Conservation (phyloP, 2,797 vertebrate species). For the Sebastes dallii region DNA sequence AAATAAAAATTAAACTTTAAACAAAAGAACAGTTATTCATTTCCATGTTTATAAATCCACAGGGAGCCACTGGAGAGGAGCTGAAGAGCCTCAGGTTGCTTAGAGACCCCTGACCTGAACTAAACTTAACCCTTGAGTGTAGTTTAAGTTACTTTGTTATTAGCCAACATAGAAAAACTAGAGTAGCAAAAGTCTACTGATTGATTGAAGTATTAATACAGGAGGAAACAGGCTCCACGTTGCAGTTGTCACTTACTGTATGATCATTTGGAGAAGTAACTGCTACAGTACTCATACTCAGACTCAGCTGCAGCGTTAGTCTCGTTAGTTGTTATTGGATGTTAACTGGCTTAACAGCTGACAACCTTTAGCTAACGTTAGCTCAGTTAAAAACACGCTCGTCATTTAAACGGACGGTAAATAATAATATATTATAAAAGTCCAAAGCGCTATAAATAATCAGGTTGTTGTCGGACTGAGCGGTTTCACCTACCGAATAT, state of each 20-base stretch:
- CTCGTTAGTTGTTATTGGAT: not conserved
- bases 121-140: not conserved
- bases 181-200: no score
- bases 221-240: not conserved
- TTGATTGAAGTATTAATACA: not conserved
- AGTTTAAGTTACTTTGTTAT: no score
- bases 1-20: no score
- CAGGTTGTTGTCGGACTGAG: not conserved
- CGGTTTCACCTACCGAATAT: conserved; percentile 22
- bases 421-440: not conserved
- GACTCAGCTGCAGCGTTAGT: not conserved
- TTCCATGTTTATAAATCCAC: no score
- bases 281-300: not conserved
- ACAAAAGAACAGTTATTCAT: no score
- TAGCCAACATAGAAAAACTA: no score
- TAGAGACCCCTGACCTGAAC: no score
- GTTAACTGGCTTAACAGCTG: not conserved
- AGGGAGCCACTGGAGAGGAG: no score
- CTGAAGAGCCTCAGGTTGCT: no score
- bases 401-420: not conserved
- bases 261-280: conserved; percentile 4
- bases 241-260: not conserved
- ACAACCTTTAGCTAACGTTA: not conserved
- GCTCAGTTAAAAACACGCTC: not conserved
- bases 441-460: not conserved